These are phyloP conservation scores for Lasioglossum villosulum DNA, from an alignment of 2,888 invertebrate species.

Conservation along the genomic window DNA sequence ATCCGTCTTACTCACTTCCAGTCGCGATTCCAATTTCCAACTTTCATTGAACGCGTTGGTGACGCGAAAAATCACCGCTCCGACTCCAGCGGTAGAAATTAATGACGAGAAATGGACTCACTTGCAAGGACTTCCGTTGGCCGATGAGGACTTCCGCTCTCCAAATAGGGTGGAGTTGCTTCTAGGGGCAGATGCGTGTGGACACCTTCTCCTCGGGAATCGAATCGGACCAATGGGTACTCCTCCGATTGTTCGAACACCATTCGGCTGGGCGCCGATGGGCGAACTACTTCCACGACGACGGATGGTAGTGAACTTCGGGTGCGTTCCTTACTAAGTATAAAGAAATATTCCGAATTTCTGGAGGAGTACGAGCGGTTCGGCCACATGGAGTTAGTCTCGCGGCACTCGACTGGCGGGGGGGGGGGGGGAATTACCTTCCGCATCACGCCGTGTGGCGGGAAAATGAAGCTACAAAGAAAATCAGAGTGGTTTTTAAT, in stretches of 20 bases:
- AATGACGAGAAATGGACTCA: constrained; percentile 5
- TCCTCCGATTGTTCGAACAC: too few species aligned
- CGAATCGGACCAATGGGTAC: too few species aligned
- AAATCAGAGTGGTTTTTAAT: too few species aligned
- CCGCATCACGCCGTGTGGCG: constrained; percentile 11
- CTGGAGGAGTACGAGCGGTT: too few species aligned
- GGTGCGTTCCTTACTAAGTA: neutral
- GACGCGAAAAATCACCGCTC: constrained; percentile 1
- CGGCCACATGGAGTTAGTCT: too few species aligned
- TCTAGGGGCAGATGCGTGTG: too few species aligned
- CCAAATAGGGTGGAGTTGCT: neutral
- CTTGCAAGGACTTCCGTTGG: neutral
- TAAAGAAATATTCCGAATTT: too few species aligned
- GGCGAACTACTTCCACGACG: neutral
- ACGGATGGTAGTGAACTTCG: neutral
- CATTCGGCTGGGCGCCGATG: constrained; percentile 2
- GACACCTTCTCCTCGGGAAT: too few species aligned
- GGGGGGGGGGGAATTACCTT: neutral
- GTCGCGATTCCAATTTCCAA: neutral
- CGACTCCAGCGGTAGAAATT: neutral
- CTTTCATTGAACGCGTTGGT: neutral
- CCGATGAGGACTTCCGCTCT: neutral
- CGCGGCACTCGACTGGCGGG: too few species aligned
- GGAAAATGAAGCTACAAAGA: too few species aligned
- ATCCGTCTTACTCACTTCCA: neutral